These are phyloP conservation scores for Momotus momota DNA, from an alignment of 2,797 vertebrate genomes.

Conservation along the genomic window DNA sequence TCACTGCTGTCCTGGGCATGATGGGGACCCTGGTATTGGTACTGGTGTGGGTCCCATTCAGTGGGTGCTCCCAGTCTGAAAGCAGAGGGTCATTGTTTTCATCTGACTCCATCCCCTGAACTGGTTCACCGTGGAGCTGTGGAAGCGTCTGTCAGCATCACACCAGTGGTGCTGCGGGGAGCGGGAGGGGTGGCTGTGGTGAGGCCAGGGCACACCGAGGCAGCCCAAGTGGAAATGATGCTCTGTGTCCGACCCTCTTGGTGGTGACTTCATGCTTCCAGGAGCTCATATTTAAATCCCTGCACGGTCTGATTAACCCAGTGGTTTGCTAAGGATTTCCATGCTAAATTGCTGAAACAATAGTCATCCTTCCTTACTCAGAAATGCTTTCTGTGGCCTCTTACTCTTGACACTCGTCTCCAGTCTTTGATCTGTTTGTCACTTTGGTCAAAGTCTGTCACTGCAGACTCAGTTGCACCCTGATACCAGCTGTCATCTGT, in stretches of 20 bases:
- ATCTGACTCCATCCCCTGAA: background rate
- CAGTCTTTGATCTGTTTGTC: background rate
- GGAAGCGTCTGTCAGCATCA: background rate
- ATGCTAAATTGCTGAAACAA: background rate
- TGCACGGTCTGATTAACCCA: background rate
- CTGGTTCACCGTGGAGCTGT: background rate
- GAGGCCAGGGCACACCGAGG: fast-evolving
- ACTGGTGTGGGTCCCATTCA: background rate
- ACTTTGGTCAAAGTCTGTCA: background rate
- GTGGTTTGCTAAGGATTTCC: background rate
- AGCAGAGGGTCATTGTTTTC: background rate
- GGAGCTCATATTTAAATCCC: background rate
- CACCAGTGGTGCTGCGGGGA: fast-evolving
- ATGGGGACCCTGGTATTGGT: fast-evolving
- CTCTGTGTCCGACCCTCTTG: fast-evolving
- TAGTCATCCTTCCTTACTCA: background rate
- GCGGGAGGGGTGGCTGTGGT: background rate
- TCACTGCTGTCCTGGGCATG: background rate
- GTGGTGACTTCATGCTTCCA: background rate
- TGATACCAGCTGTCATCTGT: background rate
- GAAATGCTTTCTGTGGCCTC: background rate
- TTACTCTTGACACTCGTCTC: background rate
- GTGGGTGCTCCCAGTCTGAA: background rate
- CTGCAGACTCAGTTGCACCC: background rate
- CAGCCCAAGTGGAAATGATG: background rate